A percentile compares a stretch with the other conserved stretches of the same genome.
Evolutionary conservation across 2,888 invertebrate genomes (phyloP).

Genomic region (Lepetodrilus schrolli): DNA sequence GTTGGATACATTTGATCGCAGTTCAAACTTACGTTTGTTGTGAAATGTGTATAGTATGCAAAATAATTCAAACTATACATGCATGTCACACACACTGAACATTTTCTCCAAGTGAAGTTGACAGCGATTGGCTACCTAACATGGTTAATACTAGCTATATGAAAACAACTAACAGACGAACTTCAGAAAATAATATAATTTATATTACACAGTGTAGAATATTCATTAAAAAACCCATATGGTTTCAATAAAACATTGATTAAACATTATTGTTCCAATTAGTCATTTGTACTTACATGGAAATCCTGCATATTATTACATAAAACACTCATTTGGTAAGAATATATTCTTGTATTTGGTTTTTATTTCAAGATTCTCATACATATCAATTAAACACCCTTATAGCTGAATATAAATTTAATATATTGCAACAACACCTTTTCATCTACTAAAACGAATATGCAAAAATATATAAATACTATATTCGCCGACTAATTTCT

Average conservation of each 20-base stretch:
- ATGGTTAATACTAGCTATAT: background rate
- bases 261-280: background rate
- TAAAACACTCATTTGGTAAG: background rate
- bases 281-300: background rate
- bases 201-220: background rate
- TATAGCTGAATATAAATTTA: background rate
- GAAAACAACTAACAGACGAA: background rate
- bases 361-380: too few species aligned
- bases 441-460: too few species aligned
- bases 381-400: too few species aligned
- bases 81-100: background rate
- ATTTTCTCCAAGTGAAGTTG: constrained; percentile 6
- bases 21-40: too few species aligned
- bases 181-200: background rate
- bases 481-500: background rate
- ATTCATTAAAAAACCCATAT: background rate
- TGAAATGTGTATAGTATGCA: too few species aligned
- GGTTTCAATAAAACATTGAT: background rate
- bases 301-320: background rate
- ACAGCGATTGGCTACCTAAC: constrained; percentile 26
- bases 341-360: background rate
- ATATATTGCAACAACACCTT: background rate
- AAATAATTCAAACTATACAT: constrained; percentile 10
- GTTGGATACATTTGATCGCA: too few species aligned
- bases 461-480: too few species aligned